These are phyloP conservation scores for Larimichthys crocea DNA, from an alignment of 2,113 vertebrate species.

Conservation along the genomic window DNA sequence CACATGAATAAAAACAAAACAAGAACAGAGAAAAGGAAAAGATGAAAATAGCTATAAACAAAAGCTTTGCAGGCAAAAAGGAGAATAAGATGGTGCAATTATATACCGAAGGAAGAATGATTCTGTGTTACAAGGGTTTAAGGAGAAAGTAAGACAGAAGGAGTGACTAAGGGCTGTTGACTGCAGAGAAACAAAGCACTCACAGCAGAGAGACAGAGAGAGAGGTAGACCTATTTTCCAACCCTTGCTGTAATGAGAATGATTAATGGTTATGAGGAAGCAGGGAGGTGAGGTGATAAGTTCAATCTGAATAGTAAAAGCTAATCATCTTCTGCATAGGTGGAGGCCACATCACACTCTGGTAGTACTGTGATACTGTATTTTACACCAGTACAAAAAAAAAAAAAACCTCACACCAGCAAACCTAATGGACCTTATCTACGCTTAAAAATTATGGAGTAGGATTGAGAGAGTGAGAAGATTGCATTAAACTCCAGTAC, in stretches of 20 bases:
- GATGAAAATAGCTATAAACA: background rate
- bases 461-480: background rate
- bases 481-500: slow-evolving; percentile 12
- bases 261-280: slow-evolving; percentile 52
- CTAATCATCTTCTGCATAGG: slow-evolving; percentile 51
- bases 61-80: background rate
- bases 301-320: slow-evolving; percentile 57
- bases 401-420: background rate
- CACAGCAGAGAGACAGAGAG: background rate
- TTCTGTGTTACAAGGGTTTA: slow-evolving; percentile 24
- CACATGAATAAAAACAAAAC: background rate
- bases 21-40: background rate
- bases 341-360: slow-evolving; percentile 5
- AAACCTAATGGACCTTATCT: slow-evolving; percentile 25
- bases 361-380: slow-evolving; percentile 2
- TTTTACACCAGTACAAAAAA: background rate
- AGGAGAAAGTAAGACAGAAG: slow-evolving; percentile 6
- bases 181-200: background rate
- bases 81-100: slow-evolving; percentile 24
- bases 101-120: slow-evolving; percentile 18
- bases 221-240: slow-evolving; percentile 3
- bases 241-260: slow-evolving; percentile 45
- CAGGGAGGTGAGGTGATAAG: slow-evolving; percentile 35
- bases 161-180: background rate
- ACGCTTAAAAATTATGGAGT: background rate